These are phyloP conservation scores for Thamnophis elegans DNA, from an alignment of 2,797 vertebrate genomes.

Conservation along the genomic window DNA sequence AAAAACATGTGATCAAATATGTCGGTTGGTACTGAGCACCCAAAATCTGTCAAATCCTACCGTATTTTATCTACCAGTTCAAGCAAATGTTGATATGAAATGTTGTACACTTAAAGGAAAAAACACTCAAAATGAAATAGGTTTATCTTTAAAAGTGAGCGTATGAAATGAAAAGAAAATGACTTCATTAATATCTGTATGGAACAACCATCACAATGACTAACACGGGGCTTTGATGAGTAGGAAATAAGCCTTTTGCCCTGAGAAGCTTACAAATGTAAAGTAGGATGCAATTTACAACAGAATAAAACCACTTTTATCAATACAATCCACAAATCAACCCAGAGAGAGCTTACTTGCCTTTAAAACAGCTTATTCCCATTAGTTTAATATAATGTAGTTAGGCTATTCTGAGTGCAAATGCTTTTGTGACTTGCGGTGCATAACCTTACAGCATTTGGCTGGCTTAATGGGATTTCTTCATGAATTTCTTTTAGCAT, in stretches of 20 bases:
- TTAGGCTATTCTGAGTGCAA: neutral
- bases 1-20: neutral
- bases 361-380: slow-evolving; percentile 1
- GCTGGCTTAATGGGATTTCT: slow-evolving; percentile 1
- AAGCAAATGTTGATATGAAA: neutral
- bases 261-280: neutral
- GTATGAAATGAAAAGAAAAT: neutral
- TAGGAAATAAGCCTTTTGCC: neutral
- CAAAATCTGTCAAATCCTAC: neutral
- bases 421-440: neutral
- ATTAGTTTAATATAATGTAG: neutral
- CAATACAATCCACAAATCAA: neutral
- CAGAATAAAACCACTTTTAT: neutral
- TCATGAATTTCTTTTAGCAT: slow-evolving; percentile 21
- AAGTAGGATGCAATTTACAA: neutral
- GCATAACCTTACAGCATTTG: neutral
- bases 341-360: neutral
- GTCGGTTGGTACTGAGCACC: neutral
- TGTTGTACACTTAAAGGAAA: neutral
- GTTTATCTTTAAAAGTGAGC: neutral
- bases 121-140: neutral
- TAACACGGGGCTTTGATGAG: neutral
- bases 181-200: neutral
- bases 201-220: neutral
- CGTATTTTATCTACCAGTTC: neutral